Base-by-base conservation (phyloP, 1,140 invertebrate species). In the Laupala kohalensis region DNA sequence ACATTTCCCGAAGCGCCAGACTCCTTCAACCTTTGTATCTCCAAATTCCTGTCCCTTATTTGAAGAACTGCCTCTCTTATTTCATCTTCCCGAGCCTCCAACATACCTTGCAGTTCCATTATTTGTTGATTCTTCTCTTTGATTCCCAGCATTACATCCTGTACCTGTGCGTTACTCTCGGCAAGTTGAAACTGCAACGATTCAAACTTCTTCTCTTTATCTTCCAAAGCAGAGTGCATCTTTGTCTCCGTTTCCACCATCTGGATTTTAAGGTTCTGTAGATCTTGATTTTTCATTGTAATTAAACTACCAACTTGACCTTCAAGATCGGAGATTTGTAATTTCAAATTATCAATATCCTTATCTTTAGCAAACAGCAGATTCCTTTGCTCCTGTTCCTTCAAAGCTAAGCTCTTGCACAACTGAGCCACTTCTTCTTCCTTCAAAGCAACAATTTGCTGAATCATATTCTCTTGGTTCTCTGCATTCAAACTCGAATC, bases 81-180 rank as follows among this genome's bases (percentile, higher is more conserved):
- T 77, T 90, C 88, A 66, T 86, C 76, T 74, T 90, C 89, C 77
- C 89, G 89, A 24, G 81, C 84, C 74, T 87, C 85, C 28, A 91
- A 78, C 0, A 84, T 84, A 13, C 80, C 77, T 74, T 86, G 86
- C 74, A 86, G 64, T 65, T 85, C 84, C 0, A 73, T 64, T 25
- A 84, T 68, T 70, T 83, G 80, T 67, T 71, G 82, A 75, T 83
- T 79, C 74, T 87, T 83, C 75, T 87, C 85, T 74, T 85, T 82
- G 23, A 84, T 78, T 5, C 83, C 73, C 19, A 78, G 79, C 69
- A 83, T 79, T 24, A 88, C 78, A 73, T 88, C 86, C 6, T 78
- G 75, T 15, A 88, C 80, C 12, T 77, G 69, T 4, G 71, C 69
- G 0, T 77, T 77, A 25, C 77, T 78, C 27, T 82, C 79, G 9